These are phyloP conservation scores for Plestiodon gilberti DNA, from an alignment of 2,113 vertebrate species.

Conservation along the genomic window DNA sequence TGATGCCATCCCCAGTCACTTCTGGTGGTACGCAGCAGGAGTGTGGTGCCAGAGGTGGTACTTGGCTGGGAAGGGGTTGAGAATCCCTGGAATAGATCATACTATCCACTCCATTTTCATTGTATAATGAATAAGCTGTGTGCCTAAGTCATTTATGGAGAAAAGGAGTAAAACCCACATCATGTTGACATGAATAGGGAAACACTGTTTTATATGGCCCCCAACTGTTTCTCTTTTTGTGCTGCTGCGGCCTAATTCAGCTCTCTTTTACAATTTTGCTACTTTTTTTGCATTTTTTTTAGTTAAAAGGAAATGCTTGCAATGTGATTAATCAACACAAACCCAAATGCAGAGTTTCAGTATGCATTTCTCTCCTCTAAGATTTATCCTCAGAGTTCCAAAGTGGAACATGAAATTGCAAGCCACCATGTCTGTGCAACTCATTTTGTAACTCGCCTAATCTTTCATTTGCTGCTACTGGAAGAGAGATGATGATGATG, in stretches of 20 bases:
- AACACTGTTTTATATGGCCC: background rate
- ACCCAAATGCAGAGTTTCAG: background rate
- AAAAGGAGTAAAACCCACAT: background rate
- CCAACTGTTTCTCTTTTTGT: background rate
- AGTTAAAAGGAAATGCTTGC: background rate
- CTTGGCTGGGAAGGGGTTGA: too few species aligned
- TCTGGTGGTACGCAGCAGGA: too few species aligned
- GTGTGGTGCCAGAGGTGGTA: too few species aligned
- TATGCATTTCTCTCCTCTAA: background rate
- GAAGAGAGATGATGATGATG: background rate
- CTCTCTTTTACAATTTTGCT: background rate
- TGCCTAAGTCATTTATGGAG: background rate
- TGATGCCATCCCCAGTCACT: too few species aligned
- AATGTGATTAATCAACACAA: background rate
- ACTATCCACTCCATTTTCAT: background rate
- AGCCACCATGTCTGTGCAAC: slow-evolving; percentile 13
- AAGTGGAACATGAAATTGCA: background rate
- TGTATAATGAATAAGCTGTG: background rate
- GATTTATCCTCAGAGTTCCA: background rate
- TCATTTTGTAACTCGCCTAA: slow-evolving; percentile 20
- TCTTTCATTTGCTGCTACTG: slow-evolving; percentile 21
- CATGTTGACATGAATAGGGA: background rate
- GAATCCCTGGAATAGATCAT: too few species aligned
- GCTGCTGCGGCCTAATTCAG: background rate
- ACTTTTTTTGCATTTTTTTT: background rate